Evolutionary conservation across 1,140 invertebrate species (phyloP).

Genomic region (Geopemphigus sp.): DNA sequence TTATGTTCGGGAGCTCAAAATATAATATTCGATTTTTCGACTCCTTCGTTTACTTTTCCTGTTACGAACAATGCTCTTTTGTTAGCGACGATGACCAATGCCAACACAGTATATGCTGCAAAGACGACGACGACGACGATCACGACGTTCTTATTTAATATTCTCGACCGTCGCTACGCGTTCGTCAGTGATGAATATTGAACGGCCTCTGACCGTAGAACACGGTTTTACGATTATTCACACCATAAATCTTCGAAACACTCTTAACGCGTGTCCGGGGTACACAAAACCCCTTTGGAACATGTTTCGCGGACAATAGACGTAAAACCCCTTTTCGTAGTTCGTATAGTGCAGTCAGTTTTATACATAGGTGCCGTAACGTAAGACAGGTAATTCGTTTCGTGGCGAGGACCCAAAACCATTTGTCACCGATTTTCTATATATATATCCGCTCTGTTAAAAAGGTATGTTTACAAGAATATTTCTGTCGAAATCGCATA

Average conservation of each 20-base stretch:
- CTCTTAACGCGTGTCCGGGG: slow-evolving; percentile 7
- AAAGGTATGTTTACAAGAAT: neutral
- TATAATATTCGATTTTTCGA: neutral
- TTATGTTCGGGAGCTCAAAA: neutral
- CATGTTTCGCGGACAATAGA: neutral
- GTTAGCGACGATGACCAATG: slow-evolving; percentile 12
- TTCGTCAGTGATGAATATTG: slow-evolving; percentile 36
- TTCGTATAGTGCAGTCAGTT: neutral
- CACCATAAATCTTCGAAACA: slow-evolving; percentile 23
- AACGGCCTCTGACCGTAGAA: neutral
- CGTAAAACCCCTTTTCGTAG: neutral
- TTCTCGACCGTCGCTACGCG: slow-evolving; percentile 7
- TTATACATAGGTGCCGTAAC: neutral
- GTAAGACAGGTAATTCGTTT: neutral
- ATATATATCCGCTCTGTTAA: neutral
- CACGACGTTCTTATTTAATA: slow-evolving; percentile 11
- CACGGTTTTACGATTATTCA: slow-evolving; percentile 24
- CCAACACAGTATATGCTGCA: neutral
- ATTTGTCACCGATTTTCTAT: neutral
- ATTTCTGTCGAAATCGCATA: too few relatives aligned
- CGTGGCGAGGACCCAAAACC: neutral
- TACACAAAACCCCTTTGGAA: slow-evolving; percentile 19
- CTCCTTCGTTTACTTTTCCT: slow-evolving; percentile 8
- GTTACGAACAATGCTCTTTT: slow-evolving; percentile 31
- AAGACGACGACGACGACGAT: too few relatives aligned